Conservation (phyloP, 2,113 vertebrate species). For the Malurus elegans region DNA sequence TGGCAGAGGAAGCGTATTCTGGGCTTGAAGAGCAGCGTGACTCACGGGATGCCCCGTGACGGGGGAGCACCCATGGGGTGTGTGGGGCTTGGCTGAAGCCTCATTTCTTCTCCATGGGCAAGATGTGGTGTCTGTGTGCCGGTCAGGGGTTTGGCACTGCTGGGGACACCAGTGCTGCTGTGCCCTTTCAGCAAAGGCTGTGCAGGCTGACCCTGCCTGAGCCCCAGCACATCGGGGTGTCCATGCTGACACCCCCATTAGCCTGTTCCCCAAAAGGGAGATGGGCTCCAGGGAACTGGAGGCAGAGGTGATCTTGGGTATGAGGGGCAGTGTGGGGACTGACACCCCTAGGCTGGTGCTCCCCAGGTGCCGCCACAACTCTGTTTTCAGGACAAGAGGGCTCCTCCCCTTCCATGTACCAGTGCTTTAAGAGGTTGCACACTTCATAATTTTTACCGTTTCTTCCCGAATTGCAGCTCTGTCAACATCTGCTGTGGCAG, state of each 20-base stretch:
- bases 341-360: not conserved
- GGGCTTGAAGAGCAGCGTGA: not conserved
- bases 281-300: not conserved
- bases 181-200: not conserved
- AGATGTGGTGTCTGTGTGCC: not conserved
- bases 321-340: accelerated
- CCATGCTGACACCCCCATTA: not conserved
- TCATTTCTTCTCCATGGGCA: not conserved
- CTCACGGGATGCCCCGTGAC: accelerated
- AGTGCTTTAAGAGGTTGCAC: not conserved
- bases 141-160: not conserved
- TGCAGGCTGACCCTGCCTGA: not conserved
- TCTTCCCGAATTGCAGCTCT: not conserved
- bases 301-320: not conserved
- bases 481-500: conserved; percentile 59
- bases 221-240: accelerated
- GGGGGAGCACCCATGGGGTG: not conserved
- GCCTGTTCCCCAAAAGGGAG: not conserved
- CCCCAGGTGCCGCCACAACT: not conserved
- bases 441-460: not conserved
- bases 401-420: not conserved
- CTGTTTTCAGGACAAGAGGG: not conserved
- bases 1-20: not conserved
- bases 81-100: not conserved
- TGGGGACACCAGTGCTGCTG: not conserved